Percentiles rank a stretch among this genome's conserved stretches.
Conservation (phyloP, 2,888 invertebrate genomes). For the Hemaris fuciformis region DNA sequence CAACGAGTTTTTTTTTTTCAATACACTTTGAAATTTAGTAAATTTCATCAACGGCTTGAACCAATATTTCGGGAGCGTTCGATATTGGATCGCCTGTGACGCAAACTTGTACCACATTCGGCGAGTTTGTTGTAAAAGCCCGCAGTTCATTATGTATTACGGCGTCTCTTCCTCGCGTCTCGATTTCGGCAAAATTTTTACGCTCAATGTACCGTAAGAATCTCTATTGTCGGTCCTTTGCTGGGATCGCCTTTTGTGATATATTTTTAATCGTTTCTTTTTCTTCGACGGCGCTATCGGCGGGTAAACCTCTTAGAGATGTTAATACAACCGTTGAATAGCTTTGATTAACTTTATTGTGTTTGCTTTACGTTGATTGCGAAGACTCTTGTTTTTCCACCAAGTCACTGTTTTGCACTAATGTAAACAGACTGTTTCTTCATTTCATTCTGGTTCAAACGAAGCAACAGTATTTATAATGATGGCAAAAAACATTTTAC, state of each 20-base stretch:
- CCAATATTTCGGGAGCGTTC: too few species aligned
- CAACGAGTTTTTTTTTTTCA: too few species aligned
- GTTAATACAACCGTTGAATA: background rate
- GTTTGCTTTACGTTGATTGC: background rate
- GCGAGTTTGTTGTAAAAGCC: conserved; percentile 37
- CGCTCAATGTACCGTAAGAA: conserved; percentile 56
- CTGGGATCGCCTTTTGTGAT: conserved; percentile 29
- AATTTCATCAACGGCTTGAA: background rate
- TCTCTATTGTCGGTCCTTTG: conserved; percentile 41
- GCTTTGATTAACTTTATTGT: background rate
- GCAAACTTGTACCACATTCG: conserved; percentile 35
- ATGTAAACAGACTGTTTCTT: too few species aligned
- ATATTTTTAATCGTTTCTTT: conserved; percentile 40
- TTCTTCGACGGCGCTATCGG: conserved; percentile 27
- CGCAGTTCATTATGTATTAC: conserved; percentile 57
- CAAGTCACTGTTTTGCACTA: too few species aligned
- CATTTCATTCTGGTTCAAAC: too few species aligned
- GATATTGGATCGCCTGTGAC: conserved; percentile 24
- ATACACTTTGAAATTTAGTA: background rate
- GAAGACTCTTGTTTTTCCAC: background rate
- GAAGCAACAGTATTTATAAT: too few species aligned
- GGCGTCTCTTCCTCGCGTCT: conserved; percentile 38
- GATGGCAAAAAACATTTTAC: too few species aligned
- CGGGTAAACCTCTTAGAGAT: conserved; percentile 15
- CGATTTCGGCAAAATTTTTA: conserved; percentile 42